phyloP scores from a whole-genome alignment of 2,797 vertebrate species.

The Helarctos malayanus region DNA sequence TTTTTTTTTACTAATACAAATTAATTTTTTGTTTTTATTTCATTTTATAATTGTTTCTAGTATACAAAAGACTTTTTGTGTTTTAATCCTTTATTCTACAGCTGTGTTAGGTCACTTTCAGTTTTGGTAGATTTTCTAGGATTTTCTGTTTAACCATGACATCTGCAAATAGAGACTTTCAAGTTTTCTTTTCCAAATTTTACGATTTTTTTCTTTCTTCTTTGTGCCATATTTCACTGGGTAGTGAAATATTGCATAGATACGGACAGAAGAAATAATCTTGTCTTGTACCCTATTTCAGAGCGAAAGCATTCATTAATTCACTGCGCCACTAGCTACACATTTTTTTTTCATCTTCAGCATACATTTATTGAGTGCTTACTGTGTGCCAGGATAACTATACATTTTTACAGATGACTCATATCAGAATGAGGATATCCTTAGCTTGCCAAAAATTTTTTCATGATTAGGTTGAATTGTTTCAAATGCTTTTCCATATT shows the following conservation, averaged over 20 bases:
- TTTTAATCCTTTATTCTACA: not conserved
- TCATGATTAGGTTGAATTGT: not conserved
- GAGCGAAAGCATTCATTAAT: not conserved
- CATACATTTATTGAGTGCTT: no score
- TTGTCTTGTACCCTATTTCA: not conserved
- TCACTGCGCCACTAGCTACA: not conserved
- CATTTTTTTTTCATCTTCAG: not conserved
- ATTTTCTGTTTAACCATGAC: not conserved
- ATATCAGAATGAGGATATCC: not conserved
- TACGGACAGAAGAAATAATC: not conserved
- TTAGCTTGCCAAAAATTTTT: not conserved
- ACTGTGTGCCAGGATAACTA: not conserved
- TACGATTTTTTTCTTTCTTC: not conserved
- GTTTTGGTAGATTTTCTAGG: not conserved
- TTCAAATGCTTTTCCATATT: not conserved
- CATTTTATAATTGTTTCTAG: not conserved
- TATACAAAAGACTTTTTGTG: not conserved
- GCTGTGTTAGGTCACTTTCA: not conserved
- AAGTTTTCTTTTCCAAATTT: not conserved
- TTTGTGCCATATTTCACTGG: not conserved
- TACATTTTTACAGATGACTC: not conserved
- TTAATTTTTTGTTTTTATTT: not conserved
- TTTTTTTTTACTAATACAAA: not conserved
- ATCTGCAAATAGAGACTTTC: not conserved
- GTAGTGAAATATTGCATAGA: not conserved